Evolutionary conservation across 1,140 invertebrate genomes (phyloP), one percentile per base, ranked within the genome.

Genomic region (Ceratoteleas bidentatus): DNA sequence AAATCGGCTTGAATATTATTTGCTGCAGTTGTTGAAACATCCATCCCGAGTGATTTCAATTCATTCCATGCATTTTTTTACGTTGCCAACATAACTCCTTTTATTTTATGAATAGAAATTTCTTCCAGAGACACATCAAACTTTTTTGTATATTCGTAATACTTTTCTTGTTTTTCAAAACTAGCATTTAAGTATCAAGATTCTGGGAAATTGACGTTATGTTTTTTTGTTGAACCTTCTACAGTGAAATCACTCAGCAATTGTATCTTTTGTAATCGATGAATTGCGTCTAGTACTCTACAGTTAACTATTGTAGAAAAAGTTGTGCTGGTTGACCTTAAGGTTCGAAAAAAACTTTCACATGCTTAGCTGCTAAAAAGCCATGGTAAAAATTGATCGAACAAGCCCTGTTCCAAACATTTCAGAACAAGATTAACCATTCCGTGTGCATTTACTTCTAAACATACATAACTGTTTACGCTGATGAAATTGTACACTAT

Each of bases 1-100:
- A 61, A 60, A 43, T 70, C 16, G n/a, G 24, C 11, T 50, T 70
- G 68, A 53, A 70, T 60, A 15, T 70, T 43, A n/a, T 70, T 33
- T 9, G 45, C 57, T 60, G 16, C 45, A 11, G 56, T 32, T 24
- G 40, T 33, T 5, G 38, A 14, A 4, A 62, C 50, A 10, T 54
- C 16, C 47, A 61, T 45, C 0, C 57, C 38, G 2, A 72, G 50
- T 54, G 6, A n/a, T 16, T 33, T 54, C 9, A 54, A 0, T 8
- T 61, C 38, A 36, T 61, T 33, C 11, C 24, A 45, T 3, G 65
- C 36, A 54, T 62, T 47, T 8, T 43, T 54, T 45, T 56, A 64
- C 8, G 69, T 58, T 36, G 6, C 9, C 40, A 16, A 10, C 52
- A 73, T 56, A 14, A 73, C 33, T 40, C 47, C 13, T 13, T 34